Base-by-base conservation (phyloP, 2,113 vertebrate species). In the Gobius niger region DNA sequence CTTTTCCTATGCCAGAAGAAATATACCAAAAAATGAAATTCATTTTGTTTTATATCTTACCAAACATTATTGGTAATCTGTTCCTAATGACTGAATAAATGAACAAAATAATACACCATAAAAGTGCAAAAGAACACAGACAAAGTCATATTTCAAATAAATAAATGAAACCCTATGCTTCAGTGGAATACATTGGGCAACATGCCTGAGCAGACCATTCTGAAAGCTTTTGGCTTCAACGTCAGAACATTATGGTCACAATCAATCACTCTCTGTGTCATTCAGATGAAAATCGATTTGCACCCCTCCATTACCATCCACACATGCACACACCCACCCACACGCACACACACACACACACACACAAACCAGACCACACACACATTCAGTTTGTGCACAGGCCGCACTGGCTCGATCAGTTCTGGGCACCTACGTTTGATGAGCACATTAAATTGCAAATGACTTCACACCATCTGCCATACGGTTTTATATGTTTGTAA, bases 211-310 rank as follows among this genome's bases (percentile, higher is more conserved):
- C 65, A 71, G 70, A 72, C 16, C 65, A 66, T 67, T 76, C 24
- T 64, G 44, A 76, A 65, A 34, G 73, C 70, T 81, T 44, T 57
- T 84, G 53, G 63, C 7, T 78, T 53, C 46, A 75, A 80, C 77
- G 79, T 74, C 77, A 72, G 41, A 56, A 56, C 54, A 57, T 57
- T 49, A 24, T 66, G 61, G 77, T 56, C 76, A 79, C 18, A 85
- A 78, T 81, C 80, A 76, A 90, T 90, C 79, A 82, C 81, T 70
- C 71, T 47, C 46, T 44, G 47, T 68, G 75, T 85, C 86, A 81
- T 65, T 84, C 73, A 78, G 84, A 77, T 78, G 54, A 80, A 72
- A 83, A 92, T 91, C 87, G 76, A 90, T 92, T 65, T 69, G 49
- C 67, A 79, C 63, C 79, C 70, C 75, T 70, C 65, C 75, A 61